Conservation (phyloP, 2,888 invertebrate genomes). For the Lobophora halterata region DNA sequence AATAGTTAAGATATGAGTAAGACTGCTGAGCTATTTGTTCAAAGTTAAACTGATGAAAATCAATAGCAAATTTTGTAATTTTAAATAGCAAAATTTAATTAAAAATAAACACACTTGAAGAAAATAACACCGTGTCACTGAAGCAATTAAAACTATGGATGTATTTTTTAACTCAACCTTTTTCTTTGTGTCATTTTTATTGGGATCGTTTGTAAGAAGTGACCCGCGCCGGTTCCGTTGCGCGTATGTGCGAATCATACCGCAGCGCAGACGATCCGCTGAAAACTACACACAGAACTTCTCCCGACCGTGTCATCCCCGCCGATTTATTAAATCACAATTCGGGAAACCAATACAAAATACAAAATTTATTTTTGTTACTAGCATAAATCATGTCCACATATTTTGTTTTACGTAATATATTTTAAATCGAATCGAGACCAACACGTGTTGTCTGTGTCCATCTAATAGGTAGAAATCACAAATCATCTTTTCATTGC, state of each 20-base stretch:
- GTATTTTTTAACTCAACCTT: too few species aligned
- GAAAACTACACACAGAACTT: constrained; percentile 47
- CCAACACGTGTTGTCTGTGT: constrained; percentile 19
- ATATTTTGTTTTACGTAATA: constrained; percentile 17
- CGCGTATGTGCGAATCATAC: constrained; percentile 50
- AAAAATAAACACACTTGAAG: too few species aligned
- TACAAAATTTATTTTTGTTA: constrained; percentile 28
- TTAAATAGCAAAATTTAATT: too few species aligned
- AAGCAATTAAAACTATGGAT: too few species aligned
- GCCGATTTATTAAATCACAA: constrained; percentile 42
- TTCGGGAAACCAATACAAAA: constrained; percentile 32
- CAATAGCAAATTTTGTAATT: too few species aligned
- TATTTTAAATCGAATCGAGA: constrained; percentile 13
- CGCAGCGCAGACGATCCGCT: constrained; percentile 47
- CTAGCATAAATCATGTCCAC: constrained; percentile 26
- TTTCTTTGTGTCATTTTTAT: constrained; percentile 52
- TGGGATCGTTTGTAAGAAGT: constrained; percentile 34
- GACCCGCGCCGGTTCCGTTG: constrained; percentile 35
- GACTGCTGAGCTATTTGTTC: too few species aligned
- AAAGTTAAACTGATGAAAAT: too few species aligned
- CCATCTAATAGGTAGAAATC: constrained; percentile 6
- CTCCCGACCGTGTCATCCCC: constrained; percentile 45
- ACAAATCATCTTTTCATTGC: constrained; percentile 23
- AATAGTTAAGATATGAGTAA: too few species aligned
- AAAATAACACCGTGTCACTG: too few species aligned